Conservation (phyloP, 1,140 invertebrate species). For the Calephelis nemesis region DNA sequence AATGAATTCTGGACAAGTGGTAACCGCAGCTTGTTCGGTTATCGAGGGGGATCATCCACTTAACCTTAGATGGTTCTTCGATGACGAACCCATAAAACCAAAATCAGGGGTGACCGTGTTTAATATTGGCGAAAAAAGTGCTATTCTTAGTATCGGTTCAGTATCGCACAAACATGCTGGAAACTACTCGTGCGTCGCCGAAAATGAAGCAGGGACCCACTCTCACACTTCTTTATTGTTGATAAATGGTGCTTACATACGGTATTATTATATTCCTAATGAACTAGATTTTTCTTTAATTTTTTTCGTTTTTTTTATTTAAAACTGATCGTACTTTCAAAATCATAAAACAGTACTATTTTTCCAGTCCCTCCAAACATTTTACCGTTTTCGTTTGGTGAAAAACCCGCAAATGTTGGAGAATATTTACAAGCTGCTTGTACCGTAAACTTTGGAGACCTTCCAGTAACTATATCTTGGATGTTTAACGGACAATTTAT, state of each 20-base stretch:
- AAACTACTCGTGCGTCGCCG: slow-evolving; percentile 83
- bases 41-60: slow-evolving; percentile 86
- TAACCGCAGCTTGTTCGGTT: slow-evolving; percentile 85
- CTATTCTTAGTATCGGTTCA: slow-evolving; percentile 83
- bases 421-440: slow-evolving; percentile 88
- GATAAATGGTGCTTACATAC: slow-evolving; percentile 80
- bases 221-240: slow-evolving; percentile 75
- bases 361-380: slow-evolving; percentile 81
- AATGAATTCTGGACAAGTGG: slow-evolving; percentile 84
- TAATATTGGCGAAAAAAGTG: slow-evolving; percentile 82
- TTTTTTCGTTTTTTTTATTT: slow-evolving; percentile 35
- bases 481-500: slow-evolving; percentile 81
- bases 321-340: slow-evolving; percentile 32
- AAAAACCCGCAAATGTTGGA: slow-evolving; percentile 85
- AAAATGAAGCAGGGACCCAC: slow-evolving; percentile 82
- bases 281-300: slow-evolving; percentile 25
- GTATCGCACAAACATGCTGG: slow-evolving; percentile 82
- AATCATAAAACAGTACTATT: slow-evolving; percentile 32
- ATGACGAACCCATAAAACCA: slow-evolving; percentile 78
- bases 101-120: slow-evolving; percentile 79
- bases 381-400: slow-evolving; percentile 81
- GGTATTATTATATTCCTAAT: slow-evolving; percentile 28
- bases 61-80: slow-evolving; percentile 85
- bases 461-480: slow-evolving; percentile 90
- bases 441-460: slow-evolving; percentile 91